Evolutionary conservation across 2,113 vertebrate species (phyloP).

Genomic region (Dasyornis broadbenti): DNA sequence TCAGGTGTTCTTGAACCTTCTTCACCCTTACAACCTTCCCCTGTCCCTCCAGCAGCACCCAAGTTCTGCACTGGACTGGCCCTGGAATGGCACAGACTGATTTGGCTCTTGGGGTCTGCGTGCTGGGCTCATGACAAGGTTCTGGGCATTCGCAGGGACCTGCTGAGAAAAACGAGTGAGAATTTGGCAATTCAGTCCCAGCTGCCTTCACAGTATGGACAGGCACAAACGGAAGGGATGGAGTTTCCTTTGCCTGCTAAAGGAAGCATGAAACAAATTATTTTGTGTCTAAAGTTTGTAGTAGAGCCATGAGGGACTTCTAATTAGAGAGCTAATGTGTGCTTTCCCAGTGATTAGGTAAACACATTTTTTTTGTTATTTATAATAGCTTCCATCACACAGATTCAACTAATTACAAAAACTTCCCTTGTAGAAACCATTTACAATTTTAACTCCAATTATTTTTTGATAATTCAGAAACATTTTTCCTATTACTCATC

Average conservation of each 20-base stretch:
- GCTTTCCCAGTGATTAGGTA: slow-evolving; percentile 54
- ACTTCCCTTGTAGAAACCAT: slow-evolving; percentile 39
- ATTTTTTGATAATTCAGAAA: slow-evolving; percentile 56
- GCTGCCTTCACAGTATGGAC: background rate
- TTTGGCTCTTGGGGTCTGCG: fast-evolving
- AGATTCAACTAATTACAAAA: slow-evolving; percentile 57
- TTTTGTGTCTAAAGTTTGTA: slow-evolving; percentile 37
- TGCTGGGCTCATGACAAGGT: background rate
- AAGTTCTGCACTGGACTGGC: fast-evolving
- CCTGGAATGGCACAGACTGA: background rate
- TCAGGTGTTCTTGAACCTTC: background rate
- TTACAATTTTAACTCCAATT: slow-evolving; percentile 65
- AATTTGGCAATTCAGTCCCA: background rate
- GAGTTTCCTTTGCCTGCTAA: background rate
- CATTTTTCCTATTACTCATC: slow-evolving; percentile 21
- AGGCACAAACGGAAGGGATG: background rate
- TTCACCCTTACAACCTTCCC: fast-evolving
- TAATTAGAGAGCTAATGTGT: slow-evolving; percentile 58
- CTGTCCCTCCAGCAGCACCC: background rate
- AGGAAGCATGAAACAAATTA: slow-evolving; percentile 29
- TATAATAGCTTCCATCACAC: slow-evolving; percentile 33
- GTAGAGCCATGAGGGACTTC: slow-evolving; percentile 32
- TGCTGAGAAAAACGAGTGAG: background rate
- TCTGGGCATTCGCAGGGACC: background rate
- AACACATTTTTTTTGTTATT: slow-evolving; percentile 62